Evolutionary conservation across 1,140 invertebrate species (phyloP), one percentile per base, ranked within the genome.

Genomic region (Procambarus clarkii): DNA sequence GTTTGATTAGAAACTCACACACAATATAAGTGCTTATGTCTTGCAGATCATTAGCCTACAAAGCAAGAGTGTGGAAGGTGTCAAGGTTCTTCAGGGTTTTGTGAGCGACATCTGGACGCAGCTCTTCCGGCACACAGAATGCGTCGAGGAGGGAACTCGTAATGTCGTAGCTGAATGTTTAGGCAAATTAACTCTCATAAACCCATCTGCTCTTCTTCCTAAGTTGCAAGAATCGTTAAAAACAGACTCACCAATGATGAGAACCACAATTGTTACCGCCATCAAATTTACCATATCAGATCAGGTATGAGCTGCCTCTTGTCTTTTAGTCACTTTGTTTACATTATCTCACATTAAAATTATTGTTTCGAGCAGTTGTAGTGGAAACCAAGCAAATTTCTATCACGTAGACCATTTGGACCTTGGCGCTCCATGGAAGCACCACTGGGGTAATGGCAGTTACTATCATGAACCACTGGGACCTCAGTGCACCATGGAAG

Each of bases 111-210:
- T 98, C 93, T 98, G 98, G 98, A 95, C 96, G 79, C 96, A 97
- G 91, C 95, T 99, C 1, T 98, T 99, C 92, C 96, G 97, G 93
- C 98, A 99, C 94, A 99, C 98, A 93, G 98, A 99, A 94, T 99
- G 98, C 93, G 96, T 96, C 0, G 99, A 99, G 95, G 99, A 99
- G 95, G 98, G 99, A 44, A 99, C 98, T 13, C 96, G 99, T 76
- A 99, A 99, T 95, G 98, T 99, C 4, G 98, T 99, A 4, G 98
- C 99, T 0, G 99, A 99, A 95, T 99, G 99, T 94, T 95, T 99
- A 69, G 99, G 99, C 45, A 99, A 99, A 95, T 95, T 99, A 18
- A 99, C 98, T 21, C 95, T 99, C n/a, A 97, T 99, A 74, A 98
- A 99, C 95, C 98, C 98, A 0, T 95, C 96, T 71, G 96, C 96